phyloP scores from a whole-genome alignment of 2,888 invertebrate species.

The Dolomedes plantarius region DNA sequence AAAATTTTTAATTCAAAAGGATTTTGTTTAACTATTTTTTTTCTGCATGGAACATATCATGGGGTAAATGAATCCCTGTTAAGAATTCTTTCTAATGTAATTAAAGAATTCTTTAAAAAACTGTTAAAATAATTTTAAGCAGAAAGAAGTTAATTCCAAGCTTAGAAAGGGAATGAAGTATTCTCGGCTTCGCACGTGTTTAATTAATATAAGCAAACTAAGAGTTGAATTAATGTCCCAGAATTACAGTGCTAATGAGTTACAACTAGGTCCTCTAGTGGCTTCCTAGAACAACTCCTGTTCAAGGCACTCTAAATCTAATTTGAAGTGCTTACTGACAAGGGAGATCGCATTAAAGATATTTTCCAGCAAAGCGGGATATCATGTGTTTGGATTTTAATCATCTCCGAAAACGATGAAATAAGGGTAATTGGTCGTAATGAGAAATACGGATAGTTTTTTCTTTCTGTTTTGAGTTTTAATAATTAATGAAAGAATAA shows the following conservation, averaged over 20 bases:
- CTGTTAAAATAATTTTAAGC: no score
- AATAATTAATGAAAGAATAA: no score
- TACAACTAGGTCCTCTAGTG: neutral
- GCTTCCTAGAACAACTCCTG: neutral
- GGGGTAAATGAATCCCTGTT: no score
- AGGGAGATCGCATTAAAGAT: neutral
- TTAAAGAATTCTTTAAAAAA: no score
- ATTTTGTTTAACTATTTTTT: no score
- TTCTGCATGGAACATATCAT: no score
- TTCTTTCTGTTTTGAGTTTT: no score
- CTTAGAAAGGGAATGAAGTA: neutral
- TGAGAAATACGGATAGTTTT: no score
- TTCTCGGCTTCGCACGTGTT: neutral
- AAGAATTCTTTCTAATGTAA: no score
- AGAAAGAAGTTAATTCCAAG: no score
- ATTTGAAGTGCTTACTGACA: slow-evolving; percentile 6
- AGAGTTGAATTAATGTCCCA: neutral
- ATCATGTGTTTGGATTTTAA: neutral
- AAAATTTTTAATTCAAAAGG: no score
- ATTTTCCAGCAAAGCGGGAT: neutral
- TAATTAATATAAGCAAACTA: neutral
- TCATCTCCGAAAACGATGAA: neutral
- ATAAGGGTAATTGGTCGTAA: neutral
- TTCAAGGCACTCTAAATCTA: neutral
- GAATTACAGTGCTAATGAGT: neutral